Percentiles rank a stretch among this genome's conserved stretches.
phyloP scores from a whole-genome alignment of 2,113 vertebrate genomes.

The Eclectus roratus region DNA sequence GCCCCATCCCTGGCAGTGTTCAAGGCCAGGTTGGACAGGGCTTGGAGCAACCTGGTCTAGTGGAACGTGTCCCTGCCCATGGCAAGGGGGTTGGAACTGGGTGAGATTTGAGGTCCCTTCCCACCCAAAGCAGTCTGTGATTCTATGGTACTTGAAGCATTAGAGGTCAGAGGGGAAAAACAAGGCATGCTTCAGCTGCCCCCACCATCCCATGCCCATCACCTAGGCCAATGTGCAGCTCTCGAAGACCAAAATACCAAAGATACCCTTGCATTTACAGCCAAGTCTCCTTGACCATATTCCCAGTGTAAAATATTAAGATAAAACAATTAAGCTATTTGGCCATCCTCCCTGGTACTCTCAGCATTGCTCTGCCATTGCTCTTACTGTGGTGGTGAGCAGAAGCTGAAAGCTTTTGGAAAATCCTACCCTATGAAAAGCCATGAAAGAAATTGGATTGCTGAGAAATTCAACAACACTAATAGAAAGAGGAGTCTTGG shows the following conservation, averaged over 20 bases:
- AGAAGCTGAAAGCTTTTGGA: background rate
- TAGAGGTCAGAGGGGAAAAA: background rate
- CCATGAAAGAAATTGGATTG: background rate
- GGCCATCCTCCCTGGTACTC: background rate
- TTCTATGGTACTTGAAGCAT: background rate
- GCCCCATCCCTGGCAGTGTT: too few species aligned
- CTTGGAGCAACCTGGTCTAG: background rate
- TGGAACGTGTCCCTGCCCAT: background rate
- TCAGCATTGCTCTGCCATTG: background rate
- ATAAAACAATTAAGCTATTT: background rate
- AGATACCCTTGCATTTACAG: too few species aligned
- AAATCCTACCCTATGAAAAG: background rate
- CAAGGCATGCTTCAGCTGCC: background rate
- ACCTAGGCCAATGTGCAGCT: rapidly evolving
- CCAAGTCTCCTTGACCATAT: background rate
- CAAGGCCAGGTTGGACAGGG: background rate
- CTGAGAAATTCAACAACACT: background rate
- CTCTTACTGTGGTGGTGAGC: background rate
- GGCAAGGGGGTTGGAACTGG: background rate
- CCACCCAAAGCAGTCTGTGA: background rate
- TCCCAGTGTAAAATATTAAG: background rate
- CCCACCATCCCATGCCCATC: background rate
- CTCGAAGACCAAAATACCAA: background rate
- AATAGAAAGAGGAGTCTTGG: background rate
- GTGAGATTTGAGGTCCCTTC: background rate